Evolutionary conservation across 2,113 vertebrate genomes (phyloP), one percentile per base, ranked within the genome.

Genomic region (Colius striatus): DNA sequence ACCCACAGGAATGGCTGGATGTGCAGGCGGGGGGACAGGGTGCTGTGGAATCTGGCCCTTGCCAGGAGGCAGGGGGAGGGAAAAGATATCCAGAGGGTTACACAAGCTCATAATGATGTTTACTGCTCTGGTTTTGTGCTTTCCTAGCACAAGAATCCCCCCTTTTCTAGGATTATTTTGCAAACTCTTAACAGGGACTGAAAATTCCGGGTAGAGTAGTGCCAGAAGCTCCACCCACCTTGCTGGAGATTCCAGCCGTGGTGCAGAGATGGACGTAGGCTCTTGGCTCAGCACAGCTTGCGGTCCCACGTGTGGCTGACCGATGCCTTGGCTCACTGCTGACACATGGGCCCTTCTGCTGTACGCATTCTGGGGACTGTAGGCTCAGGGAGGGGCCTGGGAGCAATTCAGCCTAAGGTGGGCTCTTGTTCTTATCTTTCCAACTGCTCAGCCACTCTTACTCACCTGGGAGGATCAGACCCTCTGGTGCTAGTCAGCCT

Each of bases 151-250:
- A 78, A 88, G 87, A 96, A 89, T 87, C 73, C 84, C 84, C 84
- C 48, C 29, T 85, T 89, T 88, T 90, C 67, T 80, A 57, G 58
- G 61, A 72, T 94, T 70, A 53, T 85, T 77, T 89, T 93, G 92
- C 89, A 94, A 95, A 68, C 71, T 53, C 26, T 71, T 87, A 68
- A 51, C 25, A 63, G 60, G 19, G 36, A 54, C 60, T 68, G 51
- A 85, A 68, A 84, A 60, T 62, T 16, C 3, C 0, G 7, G 34
- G 10, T 9, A 55, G 75, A 48, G 38, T 23, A 90, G 26, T 11
- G 20, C 29, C 20, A 62, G 57, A 41, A 81, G 51, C 47, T 70
- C 29, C 60, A 6, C 4, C 13, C 0, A 5, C 41, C 53, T 71
- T 91, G 45, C 43, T n/a, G 43, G 43, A 43, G 32, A 70, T 65